Evolutionary conservation across 2,113 vertebrate species (phyloP), one percentile per base, ranked within the genome.

Genomic region (Brachionichthys hirsutus): DNA sequence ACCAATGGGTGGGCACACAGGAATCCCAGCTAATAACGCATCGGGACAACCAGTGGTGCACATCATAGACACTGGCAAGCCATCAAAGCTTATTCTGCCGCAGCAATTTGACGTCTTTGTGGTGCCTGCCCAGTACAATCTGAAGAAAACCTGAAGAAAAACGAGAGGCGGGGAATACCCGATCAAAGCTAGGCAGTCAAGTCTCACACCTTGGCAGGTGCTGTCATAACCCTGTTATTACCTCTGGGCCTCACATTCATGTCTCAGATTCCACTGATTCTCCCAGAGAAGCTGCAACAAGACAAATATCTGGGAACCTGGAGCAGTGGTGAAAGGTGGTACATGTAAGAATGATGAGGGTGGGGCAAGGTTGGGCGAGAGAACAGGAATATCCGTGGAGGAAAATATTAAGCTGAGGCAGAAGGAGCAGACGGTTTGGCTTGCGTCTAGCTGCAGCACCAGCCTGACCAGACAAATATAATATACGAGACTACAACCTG

Each of bases 11-110:
- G 75, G 74, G 62, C 80, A 77, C 20, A 12, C 46, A 73, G 62
- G 73, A 81, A 75, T 81, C 62, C 36, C 56, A 62, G 62, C 41
- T 81, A 70, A 86, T 84, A 84, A 84, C 78, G 70, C 55, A 57
- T 43, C 60, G 45, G 52, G 55, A 73, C 70, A 73, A 61, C 55
- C 52, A 72, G 49, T 55, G 57, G 64, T 70, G 70, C 59, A 57
- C 64, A 35, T 35, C 56, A 36, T 24, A 38, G 55, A 66, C 43
- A 70, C 42, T 86, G 85, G 82, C 77, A 48, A 24, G 47, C 62
- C 53, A 46, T 77, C 54, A 83, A 84, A 85, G 79, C 50, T n/a
- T 69, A 84, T 87, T 85, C 87, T 79, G 62, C 45, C 15, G 57
- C 13, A 48, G 54, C 59, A 78, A 72, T 73, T 68, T 50, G 65